A percentile compares a stretch with the other conserved stretches of the same genome.
Evolutionary conservation across 2,888 invertebrate genomes (phyloP).

Genomic region (Magallana nippona): DNA sequence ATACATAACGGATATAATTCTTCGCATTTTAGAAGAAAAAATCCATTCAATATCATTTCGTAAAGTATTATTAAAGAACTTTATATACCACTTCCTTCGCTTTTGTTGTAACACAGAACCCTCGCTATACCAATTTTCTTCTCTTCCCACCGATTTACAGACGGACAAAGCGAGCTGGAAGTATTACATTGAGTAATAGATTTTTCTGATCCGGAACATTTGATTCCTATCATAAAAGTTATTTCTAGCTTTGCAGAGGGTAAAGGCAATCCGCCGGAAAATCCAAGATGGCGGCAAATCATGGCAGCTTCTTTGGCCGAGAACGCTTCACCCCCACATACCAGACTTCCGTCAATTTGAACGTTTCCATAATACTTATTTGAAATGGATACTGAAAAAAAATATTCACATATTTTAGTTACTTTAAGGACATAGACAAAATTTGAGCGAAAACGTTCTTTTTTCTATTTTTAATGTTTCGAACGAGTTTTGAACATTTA

Average conservation of each 20-base stretch:
- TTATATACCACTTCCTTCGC: neutral
- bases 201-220: neutral
- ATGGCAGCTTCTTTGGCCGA: neutral
- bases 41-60: no score
- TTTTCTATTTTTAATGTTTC: no score
- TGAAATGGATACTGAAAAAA: neutral
- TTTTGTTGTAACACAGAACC: neutral
- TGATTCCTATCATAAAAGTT: neutral
- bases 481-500: no score
- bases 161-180: neutral
- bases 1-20: no score
- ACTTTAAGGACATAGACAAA: no score
- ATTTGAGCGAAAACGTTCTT: no score
- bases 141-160: neutral
- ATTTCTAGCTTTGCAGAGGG: neutral
- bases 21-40: no score
- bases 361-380: constrained; percentile 21
- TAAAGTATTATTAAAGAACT: no score
- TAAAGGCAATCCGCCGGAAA: neutral
- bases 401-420: no score
- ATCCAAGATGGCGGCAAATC: constrained; percentile 12
- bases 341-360: constrained; percentile 18
- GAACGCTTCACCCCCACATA: neutral
- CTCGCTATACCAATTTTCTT: neutral
- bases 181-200: neutral